phyloP scores from a whole-genome alignment of 2,888 invertebrate genomes.

The Platycheirus albimanus region DNA sequence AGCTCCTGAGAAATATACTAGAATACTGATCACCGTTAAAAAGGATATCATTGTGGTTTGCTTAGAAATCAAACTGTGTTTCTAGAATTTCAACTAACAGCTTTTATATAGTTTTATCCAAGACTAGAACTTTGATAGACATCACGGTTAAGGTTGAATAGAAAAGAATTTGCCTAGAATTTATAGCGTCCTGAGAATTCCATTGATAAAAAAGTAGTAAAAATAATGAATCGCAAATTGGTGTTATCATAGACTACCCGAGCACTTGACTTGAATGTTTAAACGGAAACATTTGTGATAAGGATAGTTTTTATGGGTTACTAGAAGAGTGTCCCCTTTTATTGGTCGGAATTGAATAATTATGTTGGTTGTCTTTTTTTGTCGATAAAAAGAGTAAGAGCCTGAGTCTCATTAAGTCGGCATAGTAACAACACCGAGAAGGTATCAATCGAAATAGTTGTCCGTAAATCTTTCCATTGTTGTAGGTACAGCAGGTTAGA shows the following conservation, averaged over 20 bases:
- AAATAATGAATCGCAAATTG: background rate
- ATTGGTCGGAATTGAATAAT: background rate
- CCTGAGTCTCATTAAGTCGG: too few relatives aligned
- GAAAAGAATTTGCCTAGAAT: slow-evolving; percentile 1
- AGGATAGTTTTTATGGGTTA: slow-evolving; percentile 15
- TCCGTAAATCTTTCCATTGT: too few relatives aligned
- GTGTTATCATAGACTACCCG: background rate
- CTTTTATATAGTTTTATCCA: background rate
- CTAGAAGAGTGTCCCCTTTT: background rate
- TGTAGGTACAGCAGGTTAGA: too few relatives aligned
- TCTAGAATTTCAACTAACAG: background rate
- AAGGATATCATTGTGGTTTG: slow-evolving; percentile 8
- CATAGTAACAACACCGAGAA: too few relatives aligned
- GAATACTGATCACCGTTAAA: background rate
- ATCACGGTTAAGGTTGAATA: slow-evolving; percentile 17
- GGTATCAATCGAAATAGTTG: too few relatives aligned
- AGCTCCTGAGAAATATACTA: slow-evolving; percentile 7
- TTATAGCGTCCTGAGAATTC: slow-evolving; percentile 1
- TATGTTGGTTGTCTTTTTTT: slow-evolving; percentile 2
- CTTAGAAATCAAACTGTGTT: background rate
- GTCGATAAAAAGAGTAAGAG: too few relatives aligned
- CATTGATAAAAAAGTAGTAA: background rate
- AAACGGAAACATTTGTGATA: slow-evolving; percentile 7
- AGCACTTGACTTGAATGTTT: slow-evolving; percentile 15
- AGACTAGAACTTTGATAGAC: background rate